Conservation (phyloP, 1,140 invertebrate genomes). For the Eurytemora carolleeae region DNA sequence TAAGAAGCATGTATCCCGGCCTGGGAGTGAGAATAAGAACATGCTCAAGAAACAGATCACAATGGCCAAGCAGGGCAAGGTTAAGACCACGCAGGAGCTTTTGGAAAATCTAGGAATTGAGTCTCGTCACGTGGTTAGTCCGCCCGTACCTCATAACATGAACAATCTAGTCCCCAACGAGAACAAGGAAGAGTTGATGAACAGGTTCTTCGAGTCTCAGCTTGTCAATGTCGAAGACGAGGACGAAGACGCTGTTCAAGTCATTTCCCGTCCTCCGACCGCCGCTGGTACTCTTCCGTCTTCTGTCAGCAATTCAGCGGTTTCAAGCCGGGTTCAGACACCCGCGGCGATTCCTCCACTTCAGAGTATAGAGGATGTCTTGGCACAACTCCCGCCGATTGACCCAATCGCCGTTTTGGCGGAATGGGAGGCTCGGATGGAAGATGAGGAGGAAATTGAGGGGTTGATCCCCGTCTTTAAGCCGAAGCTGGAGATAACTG, state of each 20-base stretch:
- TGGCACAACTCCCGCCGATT: slow-evolving; percentile 6
- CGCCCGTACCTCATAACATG: too few relatives aligned
- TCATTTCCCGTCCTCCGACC: neutral
- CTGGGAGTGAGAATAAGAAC: too few relatives aligned
- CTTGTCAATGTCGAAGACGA: neutral
- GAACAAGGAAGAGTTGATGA: slow-evolving; percentile 11
- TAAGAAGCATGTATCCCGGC: too few relatives aligned
- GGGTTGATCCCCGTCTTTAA: slow-evolving; percentile 3
- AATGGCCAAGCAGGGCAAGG: slow-evolving; percentile 4
- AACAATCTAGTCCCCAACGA: neutral
- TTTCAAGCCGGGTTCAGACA: neutral
- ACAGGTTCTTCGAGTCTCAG: slow-evolving; percentile 7
- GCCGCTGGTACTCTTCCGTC: neutral
- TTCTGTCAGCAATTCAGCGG: neutral
- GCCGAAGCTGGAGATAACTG: neutral
- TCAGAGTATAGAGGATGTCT: slow-evolving; percentile 1
- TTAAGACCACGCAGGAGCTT: slow-evolving; percentile 12
- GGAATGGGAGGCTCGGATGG: slow-evolving; percentile 1
- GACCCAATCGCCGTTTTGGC: slow-evolving; percentile 6
- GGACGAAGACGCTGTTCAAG: neutral
- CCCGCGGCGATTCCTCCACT: neutral
- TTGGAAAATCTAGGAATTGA: slow-evolving; percentile 11
- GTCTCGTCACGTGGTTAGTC: too few relatives aligned
- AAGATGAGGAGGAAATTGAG: slow-evolving; percentile 10
- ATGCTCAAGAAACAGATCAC: neutral